phyloP scores from a whole-genome alignment of 2,797 vertebrate species.

The Cyclopterus lumpus region DNA sequence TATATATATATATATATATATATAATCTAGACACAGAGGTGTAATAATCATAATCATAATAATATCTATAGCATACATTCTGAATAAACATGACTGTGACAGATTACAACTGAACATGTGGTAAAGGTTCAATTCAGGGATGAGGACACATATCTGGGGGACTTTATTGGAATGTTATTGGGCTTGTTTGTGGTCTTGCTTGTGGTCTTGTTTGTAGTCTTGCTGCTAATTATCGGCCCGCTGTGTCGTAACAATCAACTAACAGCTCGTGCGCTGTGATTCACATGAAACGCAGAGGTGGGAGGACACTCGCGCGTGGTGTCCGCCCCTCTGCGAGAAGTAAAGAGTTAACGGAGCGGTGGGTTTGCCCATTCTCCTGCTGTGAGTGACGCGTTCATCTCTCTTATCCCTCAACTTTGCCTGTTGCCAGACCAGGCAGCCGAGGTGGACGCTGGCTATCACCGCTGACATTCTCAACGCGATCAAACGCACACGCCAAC shows the following conservation, averaged over 20 bases:
- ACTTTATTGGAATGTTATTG: not conserved
- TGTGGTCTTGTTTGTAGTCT: constrained; percentile 9
- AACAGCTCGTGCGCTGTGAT: constrained; percentile 27
- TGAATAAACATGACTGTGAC: not conserved
- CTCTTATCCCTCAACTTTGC: constrained; percentile 92
- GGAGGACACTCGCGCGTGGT: constrained; percentile 60
- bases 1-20: not conserved
- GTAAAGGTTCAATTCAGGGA: not conserved
- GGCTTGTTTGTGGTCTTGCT: constrained; percentile 8
- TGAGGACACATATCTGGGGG: not conserved
- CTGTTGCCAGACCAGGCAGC: constrained; percentile 88
- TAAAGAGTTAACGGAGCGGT: constrained; percentile 86
- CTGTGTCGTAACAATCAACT: constrained; percentile 25
- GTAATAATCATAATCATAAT: not conserved
- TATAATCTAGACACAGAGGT: not conserved
- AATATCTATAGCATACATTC: not conserved
- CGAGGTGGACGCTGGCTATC: constrained; percentile 81
- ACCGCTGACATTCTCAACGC: constrained; percentile 76
- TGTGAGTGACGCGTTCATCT: constrained; percentile 95
- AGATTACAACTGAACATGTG: not conserved
- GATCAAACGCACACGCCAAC: constrained; percentile 50
- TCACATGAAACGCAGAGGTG: constrained; percentile 36
- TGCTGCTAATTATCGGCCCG: constrained; percentile 10
- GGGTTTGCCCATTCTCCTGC: constrained; percentile 85
- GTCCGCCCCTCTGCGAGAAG: constrained; percentile 74